These are phyloP conservation scores for Drosophila orosa DNA, from an alignment of 1,140 invertebrate genomes.

Conservation along the genomic window DNA sequence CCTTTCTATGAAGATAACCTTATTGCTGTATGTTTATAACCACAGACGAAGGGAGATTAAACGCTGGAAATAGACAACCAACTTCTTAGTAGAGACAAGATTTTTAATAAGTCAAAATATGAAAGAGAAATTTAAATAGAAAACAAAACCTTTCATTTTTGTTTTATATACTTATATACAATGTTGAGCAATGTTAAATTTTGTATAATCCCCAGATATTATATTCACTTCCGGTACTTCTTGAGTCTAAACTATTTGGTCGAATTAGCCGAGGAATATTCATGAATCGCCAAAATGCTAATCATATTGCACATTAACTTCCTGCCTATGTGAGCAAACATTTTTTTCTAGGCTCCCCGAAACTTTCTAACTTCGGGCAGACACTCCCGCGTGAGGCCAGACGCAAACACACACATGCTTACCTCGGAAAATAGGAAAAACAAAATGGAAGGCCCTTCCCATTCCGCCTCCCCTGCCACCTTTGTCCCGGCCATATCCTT, in stretches of 20 bases:
- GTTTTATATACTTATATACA: neutral
- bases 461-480: neutral
- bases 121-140: neutral
- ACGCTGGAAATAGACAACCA: neutral
- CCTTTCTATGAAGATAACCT: fast-evolving
- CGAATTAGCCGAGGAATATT: neutral
- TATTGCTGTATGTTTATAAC: neutral
- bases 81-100: neutral
- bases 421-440: constrained; percentile 16
- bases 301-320: constrained; percentile 30
- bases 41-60: neutral
- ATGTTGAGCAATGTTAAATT: neutral
- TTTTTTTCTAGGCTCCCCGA: neutral
- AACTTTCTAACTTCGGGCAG: constrained; percentile 27
- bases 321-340: constrained; percentile 21
- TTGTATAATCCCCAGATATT: neutral
- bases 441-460: constrained; percentile 3
- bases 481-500: constrained; percentile 24
- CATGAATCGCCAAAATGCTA: constrained; percentile 22
- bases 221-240: neutral
- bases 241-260: constrained; percentile 5
- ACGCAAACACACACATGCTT: constrained; percentile 11
- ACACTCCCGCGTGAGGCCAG: constrained; percentile 2
- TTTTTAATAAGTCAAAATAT: neutral
- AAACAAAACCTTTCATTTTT: neutral